A percentile compares a stretch with the other conserved stretches of the same genome.
phyloP scores from a whole-genome alignment of 2,888 invertebrate species.

The Pyrrhia umbra region DNA sequence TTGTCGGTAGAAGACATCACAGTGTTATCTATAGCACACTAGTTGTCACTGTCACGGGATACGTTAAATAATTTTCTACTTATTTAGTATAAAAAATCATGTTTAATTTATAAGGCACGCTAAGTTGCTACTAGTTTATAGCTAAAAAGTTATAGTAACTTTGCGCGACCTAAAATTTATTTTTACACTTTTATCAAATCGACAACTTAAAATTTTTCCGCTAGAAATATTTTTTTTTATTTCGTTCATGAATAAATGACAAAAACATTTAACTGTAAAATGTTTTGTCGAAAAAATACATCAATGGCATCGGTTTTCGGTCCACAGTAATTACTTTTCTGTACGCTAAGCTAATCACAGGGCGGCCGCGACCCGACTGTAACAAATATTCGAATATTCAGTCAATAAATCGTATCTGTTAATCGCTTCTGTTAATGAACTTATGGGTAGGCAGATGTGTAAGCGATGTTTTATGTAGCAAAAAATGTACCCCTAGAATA shows the following conservation, averaged over 20 bases:
- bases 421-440: constrained; percentile 26
- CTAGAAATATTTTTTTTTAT: constrained; percentile 1
- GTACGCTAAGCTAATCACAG: constrained; percentile 52
- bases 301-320: constrained; percentile 35
- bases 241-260: constrained; percentile 24
- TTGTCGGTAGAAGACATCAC: constrained; percentile 33
- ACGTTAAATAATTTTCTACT: too few relatives aligned
- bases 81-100: too few relatives aligned
- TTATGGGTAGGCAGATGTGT: constrained; percentile 1
- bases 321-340: constrained; percentile 51
- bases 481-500: background rate
- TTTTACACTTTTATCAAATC: too few relatives aligned
- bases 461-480: background rate
- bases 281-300: constrained; percentile 41
- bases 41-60: too few relatives aligned
- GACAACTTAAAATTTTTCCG: constrained; percentile 1
- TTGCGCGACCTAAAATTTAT: too few relatives aligned
- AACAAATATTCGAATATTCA: constrained; percentile 41
- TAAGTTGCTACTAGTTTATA: too few relatives aligned
- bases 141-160: too few relatives aligned
- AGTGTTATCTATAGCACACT: too few relatives aligned
- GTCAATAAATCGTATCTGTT: constrained; percentile 15
- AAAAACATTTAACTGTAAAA: constrained; percentile 40
- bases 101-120: too few relatives aligned
- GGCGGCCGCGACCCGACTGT: constrained; percentile 21